Percentiles rank a stretch among this genome's conserved stretches.
Evolutionary conservation across 2,113 vertebrate genomes (phyloP).

Genomic region (Gavia stellata): DNA sequence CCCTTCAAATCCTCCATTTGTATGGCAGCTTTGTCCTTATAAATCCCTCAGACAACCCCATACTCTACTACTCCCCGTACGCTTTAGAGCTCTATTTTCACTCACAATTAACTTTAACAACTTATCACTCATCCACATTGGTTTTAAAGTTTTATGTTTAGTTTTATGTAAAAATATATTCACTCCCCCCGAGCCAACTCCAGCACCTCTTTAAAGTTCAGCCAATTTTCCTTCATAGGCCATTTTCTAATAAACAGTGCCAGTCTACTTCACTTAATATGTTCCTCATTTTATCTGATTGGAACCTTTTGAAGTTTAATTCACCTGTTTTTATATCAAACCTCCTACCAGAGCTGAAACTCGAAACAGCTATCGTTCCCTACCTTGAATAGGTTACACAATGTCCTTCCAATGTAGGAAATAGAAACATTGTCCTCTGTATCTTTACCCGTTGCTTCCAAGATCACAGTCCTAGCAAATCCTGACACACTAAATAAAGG

Average conservation of each 20-base stretch:
- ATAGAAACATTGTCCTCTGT: not conserved
- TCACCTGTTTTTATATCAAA: slow-evolving; percentile 31
- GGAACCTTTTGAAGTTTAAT: slow-evolving; percentile 17
- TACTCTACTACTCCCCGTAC: not conserved
- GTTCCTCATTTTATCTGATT: slow-evolving; percentile 24
- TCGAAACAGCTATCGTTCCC: not conserved
- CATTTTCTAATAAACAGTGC: slow-evolving; percentile 41
- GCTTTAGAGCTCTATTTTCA: slow-evolving; percentile 9
- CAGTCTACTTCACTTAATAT: slow-evolving; percentile 6
- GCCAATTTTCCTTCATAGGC: slow-evolving; percentile 49
- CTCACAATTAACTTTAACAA: slow-evolving; percentile 60
- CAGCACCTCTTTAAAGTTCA: slow-evolving; percentile 52
- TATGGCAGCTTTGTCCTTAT: not conserved
- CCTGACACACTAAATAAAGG: accelerated
- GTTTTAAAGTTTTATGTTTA: slow-evolving; percentile 48
- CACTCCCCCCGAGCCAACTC: not conserved
- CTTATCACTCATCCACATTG: slow-evolving; percentile 49
- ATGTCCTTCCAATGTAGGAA: accelerated
- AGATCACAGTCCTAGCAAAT: not conserved
- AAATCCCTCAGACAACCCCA: not conserved
- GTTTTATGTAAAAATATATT: slow-evolving; percentile 45
- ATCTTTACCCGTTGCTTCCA: not conserved
- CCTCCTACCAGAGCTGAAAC: not conserved
- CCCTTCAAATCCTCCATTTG: not conserved
- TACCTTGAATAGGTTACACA: not conserved